These are phyloP conservation scores for Smittia sp. DNA, from an alignment of 2,888 invertebrate genomes.

Conservation along the genomic window DNA sequence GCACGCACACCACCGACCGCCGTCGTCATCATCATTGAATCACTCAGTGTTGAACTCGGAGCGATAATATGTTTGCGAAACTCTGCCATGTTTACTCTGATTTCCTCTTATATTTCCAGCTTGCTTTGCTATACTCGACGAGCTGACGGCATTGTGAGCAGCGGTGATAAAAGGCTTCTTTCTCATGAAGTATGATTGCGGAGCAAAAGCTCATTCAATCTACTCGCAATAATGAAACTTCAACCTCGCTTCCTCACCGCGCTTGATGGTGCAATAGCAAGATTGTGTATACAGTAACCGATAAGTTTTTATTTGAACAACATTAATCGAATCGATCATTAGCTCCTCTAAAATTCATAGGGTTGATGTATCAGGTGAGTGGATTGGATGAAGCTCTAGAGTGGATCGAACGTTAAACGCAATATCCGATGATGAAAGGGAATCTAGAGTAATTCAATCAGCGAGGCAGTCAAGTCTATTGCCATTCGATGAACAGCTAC, in stretches of 20 bases:
- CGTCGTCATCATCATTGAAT: slow-evolving; percentile 17
- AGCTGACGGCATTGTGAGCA: neutral
- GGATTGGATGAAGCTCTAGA: too few relatives aligned
- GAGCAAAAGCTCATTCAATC: neutral
- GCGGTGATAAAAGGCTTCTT: slow-evolving; percentile 4
- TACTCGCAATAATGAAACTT: neutral
- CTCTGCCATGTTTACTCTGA: neutral
- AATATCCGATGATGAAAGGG: too few relatives aligned
- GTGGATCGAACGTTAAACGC: too few relatives aligned
- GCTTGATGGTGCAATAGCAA: neutral
- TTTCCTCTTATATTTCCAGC: neutral
- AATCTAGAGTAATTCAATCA: too few relatives aligned
- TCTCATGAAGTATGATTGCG: neutral
- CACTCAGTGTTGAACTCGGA: neutral
- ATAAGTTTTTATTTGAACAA: slow-evolving; percentile 28
- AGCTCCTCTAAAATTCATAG: neutral
- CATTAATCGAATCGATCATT: slow-evolving; percentile 38
- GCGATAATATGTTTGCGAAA: slow-evolving; percentile 2
- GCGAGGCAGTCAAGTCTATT: too few relatives aligned
- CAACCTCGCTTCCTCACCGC: neutral
- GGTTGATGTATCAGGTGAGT: too few relatives aligned
- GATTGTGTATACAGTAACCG: neutral
- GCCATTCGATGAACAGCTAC: too few relatives aligned
- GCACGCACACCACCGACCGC: neutral
- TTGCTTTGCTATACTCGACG: neutral